phyloP scores from a whole-genome alignment of 1,140 invertebrate species.

The Sycophaga agraensis region DNA sequence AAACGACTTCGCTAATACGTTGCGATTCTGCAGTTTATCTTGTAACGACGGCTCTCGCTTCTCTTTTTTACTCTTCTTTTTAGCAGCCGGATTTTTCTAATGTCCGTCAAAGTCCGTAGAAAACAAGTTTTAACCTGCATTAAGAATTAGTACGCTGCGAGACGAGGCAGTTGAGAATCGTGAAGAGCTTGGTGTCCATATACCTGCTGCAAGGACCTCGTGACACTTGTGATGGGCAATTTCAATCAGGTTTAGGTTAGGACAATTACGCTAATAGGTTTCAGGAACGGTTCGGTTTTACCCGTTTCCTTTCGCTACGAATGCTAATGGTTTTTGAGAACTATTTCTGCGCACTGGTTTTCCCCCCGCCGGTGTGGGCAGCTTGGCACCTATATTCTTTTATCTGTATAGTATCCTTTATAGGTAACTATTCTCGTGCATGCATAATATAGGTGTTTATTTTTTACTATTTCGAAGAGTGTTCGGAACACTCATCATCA shows the following conservation, averaged over 20 bases:
- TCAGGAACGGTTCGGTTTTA: background rate
- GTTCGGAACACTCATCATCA: too few relatives aligned
- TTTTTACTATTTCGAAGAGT: too few relatives aligned
- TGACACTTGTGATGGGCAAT: background rate
- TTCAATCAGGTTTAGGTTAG: background rate
- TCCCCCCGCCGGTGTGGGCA: background rate
- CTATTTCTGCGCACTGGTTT: background rate
- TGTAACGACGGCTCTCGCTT: background rate
- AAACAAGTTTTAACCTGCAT: conserved; percentile 1
- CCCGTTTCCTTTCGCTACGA: background rate
- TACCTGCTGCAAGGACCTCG: background rate
- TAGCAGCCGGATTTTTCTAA: background rate
- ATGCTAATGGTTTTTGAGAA: conserved; percentile 5
- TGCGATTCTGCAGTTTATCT: background rate
- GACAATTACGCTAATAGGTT: conserved; percentile 8
- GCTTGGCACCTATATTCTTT: background rate
- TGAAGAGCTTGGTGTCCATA: background rate
- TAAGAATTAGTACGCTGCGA: background rate
- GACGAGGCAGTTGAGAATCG: background rate
- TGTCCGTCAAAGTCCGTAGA: background rate
- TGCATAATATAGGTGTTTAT: too few relatives aligned
- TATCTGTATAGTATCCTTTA: too few relatives aligned
- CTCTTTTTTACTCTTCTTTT: background rate
- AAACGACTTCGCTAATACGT: background rate
- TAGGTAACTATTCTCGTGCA: too few relatives aligned